Conservation (phyloP, 2,888 invertebrate species). For the Meliscaeva auricollis region DNA sequence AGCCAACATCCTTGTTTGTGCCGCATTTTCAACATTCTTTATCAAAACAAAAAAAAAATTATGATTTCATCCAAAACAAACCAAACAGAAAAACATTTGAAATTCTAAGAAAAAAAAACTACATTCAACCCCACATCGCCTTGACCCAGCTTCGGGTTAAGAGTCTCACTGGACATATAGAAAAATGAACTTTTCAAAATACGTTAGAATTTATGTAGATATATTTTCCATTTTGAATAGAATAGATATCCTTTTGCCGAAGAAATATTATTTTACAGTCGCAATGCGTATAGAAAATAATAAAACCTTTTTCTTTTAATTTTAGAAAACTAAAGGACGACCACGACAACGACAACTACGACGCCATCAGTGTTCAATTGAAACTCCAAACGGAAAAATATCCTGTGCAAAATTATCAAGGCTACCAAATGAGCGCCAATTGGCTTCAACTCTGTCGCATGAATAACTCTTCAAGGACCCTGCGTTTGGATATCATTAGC, state of each 20-base stretch:
- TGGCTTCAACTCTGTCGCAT: slow-evolving; percentile 62
- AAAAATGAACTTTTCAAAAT: not conserved
- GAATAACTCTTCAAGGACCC: slow-evolving; percentile 67
- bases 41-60: slow-evolving; percentile 2
- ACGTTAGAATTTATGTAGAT: not conserved
- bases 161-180: slow-evolving; percentile 2
- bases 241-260: slow-evolving; percentile 15
- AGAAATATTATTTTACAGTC: slow-evolving; percentile 23
- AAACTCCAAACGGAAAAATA: slow-evolving; percentile 45
- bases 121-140: slow-evolving; percentile 14
- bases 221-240: slow-evolving; percentile 14
- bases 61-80: not conserved
- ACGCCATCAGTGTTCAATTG: slow-evolving; percentile 29
- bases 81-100: not conserved
- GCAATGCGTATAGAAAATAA: slow-evolving; percentile 60
- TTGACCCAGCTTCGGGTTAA: slow-evolving; percentile 52
- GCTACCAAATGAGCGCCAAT: slow-evolving; percentile 70
- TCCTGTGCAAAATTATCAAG: slow-evolving; percentile 53
- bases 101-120: not conserved
- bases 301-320: slow-evolving; percentile 24
- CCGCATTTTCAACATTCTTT: slow-evolving; percentile 40
- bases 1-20: slow-evolving; percentile 14
- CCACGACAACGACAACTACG: not conserved
- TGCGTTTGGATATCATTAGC: slow-evolving; percentile 61
- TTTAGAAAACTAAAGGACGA: slow-evolving; percentile 42